These are phyloP conservation scores for Orestias chungarensis DNA, from an alignment of 2,797 vertebrate species.

Conservation along the genomic window DNA sequence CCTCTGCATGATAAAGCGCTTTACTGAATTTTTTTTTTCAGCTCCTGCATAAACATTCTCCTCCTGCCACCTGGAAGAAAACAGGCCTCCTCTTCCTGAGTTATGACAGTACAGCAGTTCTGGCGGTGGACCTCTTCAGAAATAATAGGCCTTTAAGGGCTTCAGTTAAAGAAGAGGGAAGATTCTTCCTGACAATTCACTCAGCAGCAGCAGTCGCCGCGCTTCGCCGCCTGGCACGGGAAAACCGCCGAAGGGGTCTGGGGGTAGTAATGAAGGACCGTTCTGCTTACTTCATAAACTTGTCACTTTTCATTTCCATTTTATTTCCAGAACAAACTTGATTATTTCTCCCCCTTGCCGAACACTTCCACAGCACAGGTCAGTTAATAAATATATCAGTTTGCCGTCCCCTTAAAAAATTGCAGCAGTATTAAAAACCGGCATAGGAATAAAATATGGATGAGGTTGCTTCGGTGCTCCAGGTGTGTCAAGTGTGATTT, in stretches of 20 bases:
- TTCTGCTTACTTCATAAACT: conserved; percentile 96
- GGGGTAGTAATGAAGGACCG: conserved; percentile 86
- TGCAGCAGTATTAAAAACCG: conserved; percentile 84
- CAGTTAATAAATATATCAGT: conserved; percentile 98
- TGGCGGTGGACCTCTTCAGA: conserved; percentile 47
- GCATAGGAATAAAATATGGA: conserved; percentile 94
- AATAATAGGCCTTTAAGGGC: conserved; percentile 69
- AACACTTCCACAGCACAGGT: conserved; percentile 54
- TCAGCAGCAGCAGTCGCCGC: conserved; percentile 29
- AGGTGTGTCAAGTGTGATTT: conserved; percentile 98
- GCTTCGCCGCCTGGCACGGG: conserved; percentile 17
- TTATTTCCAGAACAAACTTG: conserved; percentile 91
- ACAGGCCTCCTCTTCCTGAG: conserved; percentile 39
- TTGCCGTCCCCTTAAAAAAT: conserved; percentile 79
- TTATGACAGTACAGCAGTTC: conserved; percentile 70
- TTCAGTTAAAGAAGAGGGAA: conserved; percentile 59
- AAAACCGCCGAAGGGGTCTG: conserved; percentile 35
- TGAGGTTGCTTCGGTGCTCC: conserved; percentile 88
- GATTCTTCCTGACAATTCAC: conserved; percentile 57
- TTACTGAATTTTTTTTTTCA: conserved; percentile 66
- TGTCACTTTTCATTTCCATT: conserved; percentile 90
- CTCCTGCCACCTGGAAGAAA: conserved; percentile 50
- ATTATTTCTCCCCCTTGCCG: conserved; percentile 73
- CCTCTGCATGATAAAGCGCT: conserved; percentile 35
- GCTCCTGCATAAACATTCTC: conserved; percentile 60